These are phyloP conservation scores for Melanotaenia nigrans DNA, from an alignment of 2,797 vertebrate species.

Conservation along the genomic window DNA sequence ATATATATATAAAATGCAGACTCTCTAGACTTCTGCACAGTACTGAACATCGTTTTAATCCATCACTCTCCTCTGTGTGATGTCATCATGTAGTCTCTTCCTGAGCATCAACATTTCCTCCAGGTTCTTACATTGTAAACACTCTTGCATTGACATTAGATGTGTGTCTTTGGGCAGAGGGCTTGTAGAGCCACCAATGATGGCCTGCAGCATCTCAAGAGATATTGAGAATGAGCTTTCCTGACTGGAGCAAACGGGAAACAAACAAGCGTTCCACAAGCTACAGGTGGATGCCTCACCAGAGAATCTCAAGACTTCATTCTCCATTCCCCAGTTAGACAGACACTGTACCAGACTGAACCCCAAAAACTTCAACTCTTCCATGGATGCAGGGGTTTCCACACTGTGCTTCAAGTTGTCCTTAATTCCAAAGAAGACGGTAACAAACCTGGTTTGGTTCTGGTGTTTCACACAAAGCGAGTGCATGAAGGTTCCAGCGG, in stretches of 20 bases:
- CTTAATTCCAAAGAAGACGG: slow-evolving; percentile 82
- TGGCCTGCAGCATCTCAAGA: slow-evolving; percentile 85
- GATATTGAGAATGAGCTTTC: slow-evolving; percentile 80
- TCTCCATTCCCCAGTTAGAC: slow-evolving; percentile 81
- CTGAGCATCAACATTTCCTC: slow-evolving; percentile 90
- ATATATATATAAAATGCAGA: background rate
- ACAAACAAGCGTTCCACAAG: slow-evolving; percentile 91
- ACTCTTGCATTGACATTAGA: slow-evolving; percentile 89
- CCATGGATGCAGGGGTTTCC: slow-evolving; percentile 61
- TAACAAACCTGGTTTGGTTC: slow-evolving; percentile 77
- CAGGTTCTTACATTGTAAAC: slow-evolving; percentile 87
- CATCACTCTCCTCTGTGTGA: slow-evolving; percentile 55
- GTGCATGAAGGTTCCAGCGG: slow-evolving; percentile 85
- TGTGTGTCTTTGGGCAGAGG: slow-evolving; percentile 59
- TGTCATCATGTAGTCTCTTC: slow-evolving; percentile 83
- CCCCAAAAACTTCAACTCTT: slow-evolving; percentile 82
- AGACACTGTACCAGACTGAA: slow-evolving; percentile 81
- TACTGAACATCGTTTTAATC: slow-evolving; percentile 6
- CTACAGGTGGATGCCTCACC: slow-evolving; percentile 68
- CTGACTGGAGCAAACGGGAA: slow-evolving; percentile 85
- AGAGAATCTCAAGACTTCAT: slow-evolving; percentile 84
- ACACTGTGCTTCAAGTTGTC: slow-evolving; percentile 87
- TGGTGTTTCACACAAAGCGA: slow-evolving; percentile 83
- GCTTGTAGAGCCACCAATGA: slow-evolving; percentile 64
- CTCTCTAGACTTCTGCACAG: background rate